Percentiles rank a stretch among this genome's conserved stretches.
These are phyloP conservation scores for Ariolimax columbianus DNA, from an alignment of 2,888 invertebrate species.

Conservation along the genomic window DNA sequence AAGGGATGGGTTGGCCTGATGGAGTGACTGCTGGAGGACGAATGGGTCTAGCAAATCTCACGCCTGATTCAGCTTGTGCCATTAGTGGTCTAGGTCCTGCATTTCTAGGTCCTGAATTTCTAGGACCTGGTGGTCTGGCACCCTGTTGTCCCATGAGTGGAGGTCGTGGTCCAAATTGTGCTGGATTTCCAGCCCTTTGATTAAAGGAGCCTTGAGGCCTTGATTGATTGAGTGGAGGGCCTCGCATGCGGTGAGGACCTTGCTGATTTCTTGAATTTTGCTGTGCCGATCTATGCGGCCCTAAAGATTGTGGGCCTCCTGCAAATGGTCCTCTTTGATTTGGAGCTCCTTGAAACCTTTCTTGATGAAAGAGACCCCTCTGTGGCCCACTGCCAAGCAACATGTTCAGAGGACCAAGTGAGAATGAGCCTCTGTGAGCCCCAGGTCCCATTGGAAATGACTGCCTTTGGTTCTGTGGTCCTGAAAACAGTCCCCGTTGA, in stretches of 20 bases:
- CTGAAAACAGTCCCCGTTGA: conserved; percentile 29
- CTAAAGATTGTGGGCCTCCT: neutral
- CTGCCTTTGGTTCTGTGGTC: conserved; percentile 14
- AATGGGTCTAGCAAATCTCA: conserved; percentile 9
- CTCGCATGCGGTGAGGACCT: neutral
- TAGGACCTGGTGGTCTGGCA: neutral
- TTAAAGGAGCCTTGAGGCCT: conserved; percentile 25
- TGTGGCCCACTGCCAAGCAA: conserved; percentile 15
- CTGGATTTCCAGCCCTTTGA: conserved; percentile 12
- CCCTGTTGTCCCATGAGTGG: conserved; percentile 30
- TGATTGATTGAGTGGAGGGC: conserved; percentile 2
- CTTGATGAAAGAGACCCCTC: conserved; percentile 26
- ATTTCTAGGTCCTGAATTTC: neutral
- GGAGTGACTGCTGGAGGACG: neutral
- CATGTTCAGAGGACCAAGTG: conserved; percentile 3
- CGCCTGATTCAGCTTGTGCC: neutral
- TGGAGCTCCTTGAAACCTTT: conserved; percentile 24
- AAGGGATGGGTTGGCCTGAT: conserved; percentile 42
- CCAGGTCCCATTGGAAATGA: conserved; percentile 18
- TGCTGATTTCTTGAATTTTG: conserved; percentile 6
- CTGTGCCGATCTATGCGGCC: conserved; percentile 7
- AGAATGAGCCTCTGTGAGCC: conserved; percentile 3
- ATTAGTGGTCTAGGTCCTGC: conserved; percentile 35
- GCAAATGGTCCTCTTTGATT: conserved; percentile 19
- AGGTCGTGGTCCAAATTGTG: conserved; percentile 20